Evolutionary conservation across 2,888 invertebrate species (phyloP).

Genomic region (Xestia rhomboidea): DNA sequence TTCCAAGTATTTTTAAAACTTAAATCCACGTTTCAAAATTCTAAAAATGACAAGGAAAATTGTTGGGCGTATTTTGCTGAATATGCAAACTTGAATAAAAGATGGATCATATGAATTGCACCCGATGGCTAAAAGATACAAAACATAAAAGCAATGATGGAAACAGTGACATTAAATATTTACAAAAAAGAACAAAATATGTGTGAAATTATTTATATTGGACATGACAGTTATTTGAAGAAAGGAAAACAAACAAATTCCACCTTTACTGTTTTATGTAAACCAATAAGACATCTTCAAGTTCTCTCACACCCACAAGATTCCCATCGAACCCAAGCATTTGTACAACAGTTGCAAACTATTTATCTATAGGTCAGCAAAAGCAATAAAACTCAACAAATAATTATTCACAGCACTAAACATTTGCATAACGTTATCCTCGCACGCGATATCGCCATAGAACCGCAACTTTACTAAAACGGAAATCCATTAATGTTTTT

Average conservation of each 20-base stretch:
- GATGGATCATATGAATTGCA: not conserved
- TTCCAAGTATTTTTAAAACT: not conserved
- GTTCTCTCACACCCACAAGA: conserved; percentile 40
- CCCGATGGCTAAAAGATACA: not conserved
- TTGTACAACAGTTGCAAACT: conserved; percentile 64
- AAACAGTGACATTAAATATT: not conserved
- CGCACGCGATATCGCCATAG: conserved; percentile 74
- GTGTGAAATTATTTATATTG: not conserved
- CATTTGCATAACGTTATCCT: conserved; percentile 79
- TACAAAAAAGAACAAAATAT: not conserved
- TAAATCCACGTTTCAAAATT: not conserved
- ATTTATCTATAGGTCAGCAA: conserved; percentile 70
- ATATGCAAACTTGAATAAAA: not conserved
- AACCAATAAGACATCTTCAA: conserved; percentile 19
- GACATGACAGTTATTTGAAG: not conserved
- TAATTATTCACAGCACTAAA: conserved; percentile 77
- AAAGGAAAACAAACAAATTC: not conserved
- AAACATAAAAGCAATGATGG: not conserved
- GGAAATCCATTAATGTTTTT: conserved; percentile 84
- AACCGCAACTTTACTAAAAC: conserved; percentile 69
- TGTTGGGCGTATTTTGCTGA: not conserved
- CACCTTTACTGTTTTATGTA: not conserved
- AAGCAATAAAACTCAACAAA: conserved; percentile 81
- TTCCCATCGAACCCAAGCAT: conserved; percentile 58
- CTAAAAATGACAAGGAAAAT: not conserved